Evolutionary conservation across 1,140 invertebrate species (phyloP), one percentile per base, ranked within the genome.

Genomic region (Drosophila bipectinata): DNA sequence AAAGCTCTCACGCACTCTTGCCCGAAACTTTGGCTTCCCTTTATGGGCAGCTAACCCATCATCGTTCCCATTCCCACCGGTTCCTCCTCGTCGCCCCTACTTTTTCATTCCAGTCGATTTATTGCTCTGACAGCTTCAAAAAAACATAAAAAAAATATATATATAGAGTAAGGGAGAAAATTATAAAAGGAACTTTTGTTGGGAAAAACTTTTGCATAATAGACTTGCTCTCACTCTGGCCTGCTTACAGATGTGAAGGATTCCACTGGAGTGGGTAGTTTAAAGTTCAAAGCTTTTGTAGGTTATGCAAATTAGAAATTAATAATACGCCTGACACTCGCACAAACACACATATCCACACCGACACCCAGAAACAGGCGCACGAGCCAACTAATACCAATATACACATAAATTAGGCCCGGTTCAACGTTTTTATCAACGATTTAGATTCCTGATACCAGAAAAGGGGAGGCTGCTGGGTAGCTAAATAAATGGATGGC

Each of bases 281-380:
- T 77, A 85, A 87, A 87, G 82, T 88, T 82, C 69, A 88, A 87
- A 82, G 82, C 83, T 82, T 85, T 87, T 88, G 83, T 88, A 82
- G 83, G 79, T 76, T 87, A 87, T 88, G 83, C 83, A 87, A 87
- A 87, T 87, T 82, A 88, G 83, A 88, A 87, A 83, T 88, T 88
- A 88, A 87, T 82, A 87, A 77, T 78, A 82, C 83, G 60, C 67
- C 62, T 61, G 45, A 53, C 52, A 81, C 52, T 37, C 61, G 73
- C 57, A 55, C 60, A 59, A 48, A 34, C 24, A 59, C 26, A 47
- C 51, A 26, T 47, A 48, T 18, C 63, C 62, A 53, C 52, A 77
- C 47, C 30, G 54, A 68, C 58, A 55, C 60, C 56, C 41, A 14
- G 14, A 15, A 18, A 15, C 41, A 10, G 41, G 14, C 41, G 24